These are phyloP conservation scores for Clarias batrachus DNA, from an alignment of 2,113 vertebrate genomes.

Conservation along the genomic window DNA sequence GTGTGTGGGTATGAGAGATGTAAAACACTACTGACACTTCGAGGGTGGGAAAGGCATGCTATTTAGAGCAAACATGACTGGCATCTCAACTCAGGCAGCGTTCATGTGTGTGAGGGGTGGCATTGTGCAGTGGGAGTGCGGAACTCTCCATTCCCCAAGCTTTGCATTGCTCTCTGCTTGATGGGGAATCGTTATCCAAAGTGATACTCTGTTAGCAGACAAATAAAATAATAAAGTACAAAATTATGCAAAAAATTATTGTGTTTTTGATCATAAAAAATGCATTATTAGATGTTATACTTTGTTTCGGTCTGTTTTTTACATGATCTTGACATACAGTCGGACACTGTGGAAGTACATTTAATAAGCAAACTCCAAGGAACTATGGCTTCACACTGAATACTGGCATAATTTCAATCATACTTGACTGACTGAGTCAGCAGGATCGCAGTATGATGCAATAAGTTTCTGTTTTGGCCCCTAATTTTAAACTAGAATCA, in stretches of 20 bases:
- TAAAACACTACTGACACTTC: conserved; percentile 66
- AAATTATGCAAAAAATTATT: neutral
- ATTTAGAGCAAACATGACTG: conserved; percentile 69
- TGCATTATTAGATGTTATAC: neutral
- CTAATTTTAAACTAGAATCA: neutral
- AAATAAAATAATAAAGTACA: neutral
- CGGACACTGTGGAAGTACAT: neutral
- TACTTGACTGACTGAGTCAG: neutral
- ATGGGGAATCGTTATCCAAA: neutral
- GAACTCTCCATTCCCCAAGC: conserved; percentile 5
- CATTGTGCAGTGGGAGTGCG: conserved; percentile 5
- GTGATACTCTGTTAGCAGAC: neutral
- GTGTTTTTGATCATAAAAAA: neutral
- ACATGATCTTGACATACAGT: neutral
- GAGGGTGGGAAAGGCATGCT: conserved; percentile 63
- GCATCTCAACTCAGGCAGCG: conserved; percentile 57
- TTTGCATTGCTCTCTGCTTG: neutral
- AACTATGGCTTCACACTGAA: neutral
- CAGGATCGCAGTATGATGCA: neutral
- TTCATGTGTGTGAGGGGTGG: conserved; percentile 65
- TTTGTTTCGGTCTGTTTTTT: neutral
- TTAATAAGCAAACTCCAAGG: neutral
- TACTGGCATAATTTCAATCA: neutral
- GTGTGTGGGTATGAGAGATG: conserved; percentile 53
- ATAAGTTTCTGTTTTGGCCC: neutral